These are phyloP conservation scores for Lithobates sylvaticus DNA, from an alignment of 2,797 vertebrate genomes.

Conservation along the genomic window DNA sequence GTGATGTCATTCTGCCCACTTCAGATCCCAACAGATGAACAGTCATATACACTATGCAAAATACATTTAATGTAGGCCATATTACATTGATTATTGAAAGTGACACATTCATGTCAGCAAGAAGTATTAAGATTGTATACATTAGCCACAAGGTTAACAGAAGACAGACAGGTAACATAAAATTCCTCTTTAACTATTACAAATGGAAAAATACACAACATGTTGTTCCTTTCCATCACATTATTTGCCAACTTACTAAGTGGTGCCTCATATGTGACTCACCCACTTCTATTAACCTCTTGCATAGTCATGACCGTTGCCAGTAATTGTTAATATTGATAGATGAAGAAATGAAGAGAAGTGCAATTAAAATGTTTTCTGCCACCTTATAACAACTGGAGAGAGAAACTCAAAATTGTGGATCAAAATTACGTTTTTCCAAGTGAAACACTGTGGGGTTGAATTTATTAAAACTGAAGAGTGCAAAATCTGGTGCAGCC, in stretches of 20 bases:
- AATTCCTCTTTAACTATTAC: background rate
- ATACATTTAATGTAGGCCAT: too few relatives aligned
- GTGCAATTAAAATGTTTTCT: background rate
- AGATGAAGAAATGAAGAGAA: conserved; percentile 3
- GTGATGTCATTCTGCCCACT: background rate
- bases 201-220: conserved; percentile 13
- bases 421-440: too few relatives aligned
- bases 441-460: too few relatives aligned
- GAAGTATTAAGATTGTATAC: background rate
- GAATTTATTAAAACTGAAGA: too few relatives aligned
- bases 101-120: background rate
- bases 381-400: background rate
- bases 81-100: background rate
- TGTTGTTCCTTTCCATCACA: conserved; percentile 2
- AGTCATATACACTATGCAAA: too few relatives aligned
- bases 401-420: too few relatives aligned
- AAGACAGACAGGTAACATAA: background rate
- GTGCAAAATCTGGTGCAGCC: too few relatives aligned
- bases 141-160: background rate
- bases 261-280: conserved; percentile 28
- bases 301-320: conserved; percentile 5
- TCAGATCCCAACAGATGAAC: background rate
- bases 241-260: conserved; percentile 15
- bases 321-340: conserved; percentile 25
- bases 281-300: conserved; percentile 16